phyloP scores from a whole-genome alignment of 2,113 vertebrate species.

The Galeopterus variegatus region DNA sequence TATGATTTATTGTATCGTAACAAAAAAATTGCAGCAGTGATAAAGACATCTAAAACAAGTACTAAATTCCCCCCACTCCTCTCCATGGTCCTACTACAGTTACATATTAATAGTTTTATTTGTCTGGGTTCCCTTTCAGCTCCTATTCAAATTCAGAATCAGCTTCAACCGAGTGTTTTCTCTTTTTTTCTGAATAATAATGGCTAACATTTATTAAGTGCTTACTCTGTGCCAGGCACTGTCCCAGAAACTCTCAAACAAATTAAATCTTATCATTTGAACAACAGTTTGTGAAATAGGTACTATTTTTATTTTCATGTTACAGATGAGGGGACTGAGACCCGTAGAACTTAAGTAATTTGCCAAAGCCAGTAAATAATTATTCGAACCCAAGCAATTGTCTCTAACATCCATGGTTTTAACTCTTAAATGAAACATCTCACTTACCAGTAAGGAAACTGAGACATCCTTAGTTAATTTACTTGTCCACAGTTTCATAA shows the following conservation, averaged over 20 bases:
- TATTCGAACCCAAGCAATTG: slow-evolving; percentile 36
- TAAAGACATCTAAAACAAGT: slow-evolving; percentile 62
- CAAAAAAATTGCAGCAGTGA: slow-evolving; percentile 48
- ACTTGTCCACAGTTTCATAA: not conserved
- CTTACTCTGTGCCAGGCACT: slow-evolving; percentile 24
- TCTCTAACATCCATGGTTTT: not conserved
- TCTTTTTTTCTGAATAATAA: slow-evolving; percentile 34
- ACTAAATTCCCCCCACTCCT: not conserved
- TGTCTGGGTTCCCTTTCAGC: not conserved
- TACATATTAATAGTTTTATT: not conserved
- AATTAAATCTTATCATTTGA: slow-evolving; percentile 58
- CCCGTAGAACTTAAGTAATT: slow-evolving; percentile 29
- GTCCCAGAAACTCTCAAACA: slow-evolving; percentile 43
- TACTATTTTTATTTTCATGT: slow-evolving; percentile 7
- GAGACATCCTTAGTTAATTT: slow-evolving; percentile 21
- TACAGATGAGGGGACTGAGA: not conserved
- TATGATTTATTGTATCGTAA: slow-evolving; percentile 60
- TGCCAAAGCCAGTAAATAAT: not conserved
- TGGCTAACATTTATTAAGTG: slow-evolving; percentile 32
- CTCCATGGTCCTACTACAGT: not conserved
- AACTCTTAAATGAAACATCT: not conserved
- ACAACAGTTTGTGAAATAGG: not conserved
- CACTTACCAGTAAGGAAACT: not conserved
- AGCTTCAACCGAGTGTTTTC: not conserved
- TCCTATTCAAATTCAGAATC: slow-evolving; percentile 38